Evolutionary conservation across 2,113 vertebrate genomes (phyloP), one percentile per base, ranked within the genome.

Genomic region (Grallaria varia): DNA sequence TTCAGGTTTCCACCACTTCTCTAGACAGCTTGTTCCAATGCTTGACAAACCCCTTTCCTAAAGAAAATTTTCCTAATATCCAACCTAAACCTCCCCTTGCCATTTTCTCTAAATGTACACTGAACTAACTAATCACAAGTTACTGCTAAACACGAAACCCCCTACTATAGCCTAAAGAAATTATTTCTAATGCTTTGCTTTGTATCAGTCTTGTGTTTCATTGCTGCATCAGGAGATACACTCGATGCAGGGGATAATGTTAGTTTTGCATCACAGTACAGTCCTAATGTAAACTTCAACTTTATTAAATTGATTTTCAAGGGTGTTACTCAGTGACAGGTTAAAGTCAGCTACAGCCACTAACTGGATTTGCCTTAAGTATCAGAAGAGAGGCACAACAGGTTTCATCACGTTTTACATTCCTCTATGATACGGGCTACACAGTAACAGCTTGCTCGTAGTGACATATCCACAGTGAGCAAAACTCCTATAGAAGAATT

Each of bases 301-400:
- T 39, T 11, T 8, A 59, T 52, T 56, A 27, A 58, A 37, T 60
- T 66, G 28, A 39, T 90, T 91, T 91, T 87, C 45, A 84, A 94
- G 42, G n/a, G 24, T 47, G 25, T 23, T 75, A 55, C 44, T 95
- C 37, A n/a, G 5, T 9, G 1, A 22, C 40, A 86, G 42, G 53
- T 56, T 72, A 69, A 73, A 4, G 30, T 37, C 17, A 75, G 53
- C 67, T 60, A 60, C 68, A 68, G 19, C 14, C 17, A 68, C 10
- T 82, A 83, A 92, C 6, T 83, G 53, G 40, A 73, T 82, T 79
- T 86, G 62, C 37, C 20, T 37, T 52, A 44, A 67, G 14, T 53
- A 52, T 47, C 35, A 83, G 42, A 75, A 76, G 5, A 60, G 80
- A 85, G 47, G 35, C 44, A 78, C 56, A 72, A 75, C 1, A 2